Base-by-base conservation (phyloP, 2,888 invertebrate genomes). In the Drosophila hamatofila region DNA sequence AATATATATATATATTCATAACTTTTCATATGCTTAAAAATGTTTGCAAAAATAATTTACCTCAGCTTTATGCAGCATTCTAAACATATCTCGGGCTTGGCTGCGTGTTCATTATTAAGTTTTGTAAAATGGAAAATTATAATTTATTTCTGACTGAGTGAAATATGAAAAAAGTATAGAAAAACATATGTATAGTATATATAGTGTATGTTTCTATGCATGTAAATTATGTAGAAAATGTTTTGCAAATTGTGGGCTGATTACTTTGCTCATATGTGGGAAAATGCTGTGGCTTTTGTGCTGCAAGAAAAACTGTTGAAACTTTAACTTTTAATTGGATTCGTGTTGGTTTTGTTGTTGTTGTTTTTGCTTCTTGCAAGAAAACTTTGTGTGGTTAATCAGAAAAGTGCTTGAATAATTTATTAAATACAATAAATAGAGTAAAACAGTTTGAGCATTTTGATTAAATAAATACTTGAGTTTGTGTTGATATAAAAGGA, bases 31-130 rank as follows among this genome's bases (percentile, higher is more conserved):
- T 35, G 30, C 41, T 42, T 42, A 49, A 18, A 59, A 59, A 64
- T n/a, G n/a, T 52, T 33, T n/a, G 33, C 18, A 39, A 41, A 68
- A 64, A 73, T 70, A 87, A 74, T 72, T 83, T 65, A 69, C 71
- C 73, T 57, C 7, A 74, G 72, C 74, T 35, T 79, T 71, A 49
- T 59, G 66, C 64, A 51, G 21, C 61, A 63, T 49, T 77, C 62
- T 60, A 46, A 48, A 6, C 48, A 33, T 7, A 18, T 33, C 7
- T 33, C 39, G 54, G 60, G 72, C 49, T 49, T 61, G 52, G 51
- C 60, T n/a, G 11, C 8, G 52, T 37, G 44, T 49, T 73, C 54
- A 37, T 39, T 61, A 55, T 62, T 68, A 46, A 54, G 68, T 73
- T 68, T 63, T 35, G 30, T 60, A 41, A 67, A 67, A 56, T 61